Evolutionary conservation across 2,888 invertebrate species (phyloP), one percentile per base, ranked within the genome.

Genomic region (Apodemia duryi): DNA sequence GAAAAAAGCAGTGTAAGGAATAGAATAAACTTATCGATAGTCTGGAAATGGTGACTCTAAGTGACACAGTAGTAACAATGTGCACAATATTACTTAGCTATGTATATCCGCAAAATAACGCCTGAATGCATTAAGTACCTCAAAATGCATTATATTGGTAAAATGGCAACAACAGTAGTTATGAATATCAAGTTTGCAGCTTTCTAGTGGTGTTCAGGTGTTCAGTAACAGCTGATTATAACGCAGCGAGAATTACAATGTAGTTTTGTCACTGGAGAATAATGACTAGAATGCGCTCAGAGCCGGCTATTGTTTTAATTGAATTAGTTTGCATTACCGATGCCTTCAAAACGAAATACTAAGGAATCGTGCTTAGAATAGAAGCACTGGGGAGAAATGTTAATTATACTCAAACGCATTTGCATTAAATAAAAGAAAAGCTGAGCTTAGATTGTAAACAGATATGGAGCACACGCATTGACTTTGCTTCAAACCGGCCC

Each of bases 341-440:
- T 32, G 63, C 62, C 43, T 29, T 46, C 46, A n/a, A 62, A 63
- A 67, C n/a, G 64, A 67, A 66, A 63, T 43, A 10, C 46, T 65
- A 63, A 64, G 46, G 21, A 51, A 65, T 41, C 54, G 35, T 29
- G 57, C 57, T 66, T 62, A 49, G 62, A 65, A 63, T 63, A 65
- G 62, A 67, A 54, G 28, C 29, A 75, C 76, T n/a, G 21, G n/a
- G 49, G 76, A 77, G 75, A 74, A 82, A 80, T 76, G 77, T 79
- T 77, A 76, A 81, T 71, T 72, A 70, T 66, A 70, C 72, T 70
- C 70, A 71, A 78, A 78, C 81, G 78, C 78, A 84, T 88, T 85
- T 84, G 83, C 84, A 89, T 88, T 85, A 79, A 81, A 79, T 65
- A 63, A 63, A 63, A 46, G 74, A n/a, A 49, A 49, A 49, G 49